Percentiles rank a stretch among this genome's conserved stretches.
phyloP scores from a whole-genome alignment of 2,797 vertebrate species.

The Nothura maculosa region DNA sequence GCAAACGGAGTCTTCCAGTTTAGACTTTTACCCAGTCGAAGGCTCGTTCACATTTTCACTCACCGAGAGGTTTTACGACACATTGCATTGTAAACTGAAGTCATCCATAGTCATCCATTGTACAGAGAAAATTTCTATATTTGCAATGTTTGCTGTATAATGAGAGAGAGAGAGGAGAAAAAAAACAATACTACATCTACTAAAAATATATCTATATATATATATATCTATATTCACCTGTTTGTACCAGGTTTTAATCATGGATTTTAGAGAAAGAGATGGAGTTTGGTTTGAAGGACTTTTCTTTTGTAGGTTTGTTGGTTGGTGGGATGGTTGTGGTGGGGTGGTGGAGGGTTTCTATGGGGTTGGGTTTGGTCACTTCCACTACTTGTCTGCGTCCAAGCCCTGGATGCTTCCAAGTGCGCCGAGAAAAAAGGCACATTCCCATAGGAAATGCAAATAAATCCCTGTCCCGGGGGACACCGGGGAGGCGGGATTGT shows the following conservation, averaged over 20 bases:
- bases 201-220: constrained; percentile 81
- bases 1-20: constrained; percentile 82
- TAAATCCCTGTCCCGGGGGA: not conserved
- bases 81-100: constrained; percentile 81
- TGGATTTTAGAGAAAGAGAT: constrained; percentile 84
- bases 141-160: constrained; percentile 95
- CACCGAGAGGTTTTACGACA: constrained; percentile 75
- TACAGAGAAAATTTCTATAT: constrained; percentile 98
- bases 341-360: not conserved
- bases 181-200: constrained; percentile 78
- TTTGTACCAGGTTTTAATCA: constrained; percentile 90
- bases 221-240: constrained; percentile 80
- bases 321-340: constrained; percentile 6
- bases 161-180: constrained; percentile 83
- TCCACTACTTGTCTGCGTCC: constrained; percentile 63
- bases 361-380: constrained; percentile 70
- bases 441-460: constrained; percentile 49
- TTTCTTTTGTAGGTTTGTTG: constrained; percentile 50
- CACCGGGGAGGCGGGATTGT: not conserved
- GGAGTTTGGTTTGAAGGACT: constrained; percentile 76
- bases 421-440: constrained; percentile 74
- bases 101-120: constrained; percentile 86
- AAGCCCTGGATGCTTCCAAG: constrained; percentile 78
- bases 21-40: constrained; percentile 74
- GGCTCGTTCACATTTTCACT: constrained; percentile 78